Evolutionary conservation across 2,888 invertebrate genomes (phyloP).

Genomic region (Monopis laevigella): DNA sequence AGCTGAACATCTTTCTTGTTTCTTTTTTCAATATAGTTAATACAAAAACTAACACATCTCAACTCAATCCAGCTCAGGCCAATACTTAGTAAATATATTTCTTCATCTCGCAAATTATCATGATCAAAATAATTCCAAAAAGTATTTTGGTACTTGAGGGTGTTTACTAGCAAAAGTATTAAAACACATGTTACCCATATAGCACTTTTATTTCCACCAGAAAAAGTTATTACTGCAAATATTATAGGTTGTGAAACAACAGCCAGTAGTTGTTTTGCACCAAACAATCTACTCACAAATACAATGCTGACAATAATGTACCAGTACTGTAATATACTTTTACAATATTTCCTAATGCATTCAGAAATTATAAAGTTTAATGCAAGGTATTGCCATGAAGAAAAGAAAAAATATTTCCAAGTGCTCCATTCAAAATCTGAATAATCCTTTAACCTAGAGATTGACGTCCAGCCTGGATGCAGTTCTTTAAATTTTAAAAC

Average conservation of each 20-base stretch:
- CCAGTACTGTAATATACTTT: conserved; percentile 54
- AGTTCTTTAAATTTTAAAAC: conserved; percentile 50
- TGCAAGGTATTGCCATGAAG: conserved; percentile 63
- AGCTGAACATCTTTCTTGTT: conserved; percentile 21
- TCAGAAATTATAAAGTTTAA: conserved; percentile 66
- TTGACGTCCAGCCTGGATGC: conserved; percentile 63
- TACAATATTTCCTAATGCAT: conserved; percentile 36
- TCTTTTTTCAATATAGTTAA: conserved; percentile 60
- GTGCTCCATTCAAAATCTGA: conserved; percentile 79
- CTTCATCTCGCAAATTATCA: conserved; percentile 51
- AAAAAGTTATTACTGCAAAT: conserved; percentile 46
- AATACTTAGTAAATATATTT: conserved; percentile 62
- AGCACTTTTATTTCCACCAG: conserved; percentile 48
- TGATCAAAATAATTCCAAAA: conserved; percentile 54
- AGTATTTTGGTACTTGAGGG: conserved; percentile 49
- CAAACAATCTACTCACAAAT: conserved; percentile 56
- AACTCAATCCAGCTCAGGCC: conserved; percentile 76
- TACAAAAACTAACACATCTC: conserved; percentile 79
- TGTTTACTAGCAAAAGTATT: conserved; percentile 58
- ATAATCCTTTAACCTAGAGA: conserved; percentile 68
- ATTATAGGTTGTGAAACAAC: conserved; percentile 66
- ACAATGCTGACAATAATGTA: conserved; percentile 56
- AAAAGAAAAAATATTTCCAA: conserved; percentile 64
- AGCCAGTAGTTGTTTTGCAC: conserved; percentile 54
- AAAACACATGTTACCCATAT: conserved; percentile 67